phyloP scores from a whole-genome alignment of 2,888 invertebrate species.

The Acanthosepion esculentum region DNA sequence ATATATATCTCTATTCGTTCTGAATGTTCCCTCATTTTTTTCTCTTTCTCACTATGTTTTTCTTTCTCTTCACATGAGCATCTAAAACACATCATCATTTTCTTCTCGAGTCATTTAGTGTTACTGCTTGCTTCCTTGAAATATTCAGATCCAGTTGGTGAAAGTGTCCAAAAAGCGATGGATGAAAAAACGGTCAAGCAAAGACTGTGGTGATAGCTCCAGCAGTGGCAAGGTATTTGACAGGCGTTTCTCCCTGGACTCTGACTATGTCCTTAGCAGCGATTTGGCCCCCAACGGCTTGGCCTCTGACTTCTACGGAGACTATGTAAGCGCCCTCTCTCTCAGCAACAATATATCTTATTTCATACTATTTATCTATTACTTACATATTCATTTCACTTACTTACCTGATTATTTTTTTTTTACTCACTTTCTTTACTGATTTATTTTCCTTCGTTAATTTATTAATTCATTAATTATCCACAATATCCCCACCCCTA shows the following conservation, averaged over 20 bases:
- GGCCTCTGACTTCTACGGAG: neutral
- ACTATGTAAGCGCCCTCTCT: constrained; percentile 46
- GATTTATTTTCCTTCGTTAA: neutral
- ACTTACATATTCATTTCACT: constrained; percentile 25
- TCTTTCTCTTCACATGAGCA: neutral
- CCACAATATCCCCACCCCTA: neutral
- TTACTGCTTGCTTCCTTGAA: neutral
- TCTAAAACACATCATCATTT: neutral
- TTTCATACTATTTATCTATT: constrained; percentile 39
- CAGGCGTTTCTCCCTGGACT: constrained; percentile 25
- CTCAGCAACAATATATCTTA: constrained; percentile 15
- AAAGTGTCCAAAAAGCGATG: constrained; percentile 45
- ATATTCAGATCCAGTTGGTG: constrained; percentile 43
- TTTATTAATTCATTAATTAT: constrained; percentile 34
- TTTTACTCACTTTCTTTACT: constrained; percentile 8
- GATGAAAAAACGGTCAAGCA: constrained; percentile 42
- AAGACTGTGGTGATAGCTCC: constrained; percentile 36
- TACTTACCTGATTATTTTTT: neutral
- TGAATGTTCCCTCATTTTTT: neutral
- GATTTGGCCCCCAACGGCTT: neutral
- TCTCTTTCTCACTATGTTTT: constrained; percentile 25
- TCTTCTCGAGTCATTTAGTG: neutral
- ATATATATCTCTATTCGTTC: neutral
- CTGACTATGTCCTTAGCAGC: constrained; percentile 36
- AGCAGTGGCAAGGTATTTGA: constrained; percentile 39